These are phyloP conservation scores for Formica exsecta DNA, from an alignment of 1,140 invertebrate genomes.

Conservation along the genomic window DNA sequence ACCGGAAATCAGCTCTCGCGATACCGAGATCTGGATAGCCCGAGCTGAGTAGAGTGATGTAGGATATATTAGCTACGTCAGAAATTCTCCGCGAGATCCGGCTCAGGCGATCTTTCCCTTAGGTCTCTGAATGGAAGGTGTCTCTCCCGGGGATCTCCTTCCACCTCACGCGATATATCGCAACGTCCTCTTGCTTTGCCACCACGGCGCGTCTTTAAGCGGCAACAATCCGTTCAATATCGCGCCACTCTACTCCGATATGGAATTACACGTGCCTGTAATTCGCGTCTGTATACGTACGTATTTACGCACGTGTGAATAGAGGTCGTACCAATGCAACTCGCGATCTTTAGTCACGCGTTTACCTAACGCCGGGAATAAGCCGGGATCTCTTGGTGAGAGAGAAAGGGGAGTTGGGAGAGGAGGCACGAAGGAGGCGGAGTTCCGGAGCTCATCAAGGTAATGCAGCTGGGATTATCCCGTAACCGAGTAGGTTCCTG, in stretches of 20 bases:
- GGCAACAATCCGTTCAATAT: constrained; percentile 53
- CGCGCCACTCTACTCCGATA: constrained; percentile 6
- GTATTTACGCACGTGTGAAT: constrained; percentile 16
- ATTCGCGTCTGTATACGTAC: neutral
- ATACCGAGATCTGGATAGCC: constrained; percentile 70
- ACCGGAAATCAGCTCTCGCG: constrained; percentile 70
- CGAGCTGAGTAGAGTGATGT: constrained; percentile 70
- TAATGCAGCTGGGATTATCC: constrained; percentile 86
- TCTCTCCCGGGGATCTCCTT: constrained; percentile 45
- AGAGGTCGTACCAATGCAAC: constrained; percentile 28
- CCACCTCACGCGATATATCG: constrained; percentile 34
- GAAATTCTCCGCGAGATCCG: constrained; percentile 58
- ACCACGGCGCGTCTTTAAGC: constrained; percentile 35
- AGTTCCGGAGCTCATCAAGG: constrained; percentile 84
- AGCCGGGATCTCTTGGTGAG: constrained; percentile 9
- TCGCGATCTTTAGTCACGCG: constrained; percentile 53
- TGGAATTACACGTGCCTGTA: neutral
- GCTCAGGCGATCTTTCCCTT: constrained; percentile 44
- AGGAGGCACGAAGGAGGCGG: constrained; percentile 68
- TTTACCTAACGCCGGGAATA: constrained; percentile 51
- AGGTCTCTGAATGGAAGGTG: constrained; percentile 50
- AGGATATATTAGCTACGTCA: constrained; percentile 76
- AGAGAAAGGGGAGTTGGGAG: too few relatives aligned
- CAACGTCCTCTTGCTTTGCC: constrained; percentile 26
- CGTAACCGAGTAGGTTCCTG: constrained; percentile 78